Base-by-base conservation (phyloP, 2,113 vertebrate genomes). In the Oceanites oceanicus region DNA sequence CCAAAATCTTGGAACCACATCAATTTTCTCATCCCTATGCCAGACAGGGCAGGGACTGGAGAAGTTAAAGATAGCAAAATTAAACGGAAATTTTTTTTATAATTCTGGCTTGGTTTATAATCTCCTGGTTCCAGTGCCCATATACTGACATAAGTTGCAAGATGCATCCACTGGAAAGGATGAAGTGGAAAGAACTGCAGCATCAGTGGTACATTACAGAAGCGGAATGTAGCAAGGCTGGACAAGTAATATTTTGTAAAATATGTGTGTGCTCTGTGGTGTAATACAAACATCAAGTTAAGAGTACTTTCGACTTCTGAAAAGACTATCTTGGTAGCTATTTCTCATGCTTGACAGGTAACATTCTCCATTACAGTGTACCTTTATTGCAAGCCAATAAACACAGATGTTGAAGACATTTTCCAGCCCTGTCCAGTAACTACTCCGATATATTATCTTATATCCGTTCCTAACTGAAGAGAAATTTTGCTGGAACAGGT, bases 181-280 rank as follows among this genome's bases (percentile, higher is more conserved):
- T 29, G 23, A 50, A 65, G 22, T 2, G 12, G 12, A 52, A 92
- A 40, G n/a, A 38, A 58, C 10, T 38, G 45, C 3, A 74, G 25
- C 47, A 75, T 18, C 59, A 26, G 9, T 21, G 21, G 17, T 19
- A n/a, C 38, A 21, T 22, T 19, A 84, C 8, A 84, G 61, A 77
- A 80, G 78, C 15, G 53, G 72, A 86, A 76, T 1, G 9, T 1
- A 71, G 23, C 38, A 59, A 65, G 70, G 52, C 36, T 72, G 52
- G 16, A 61, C 32, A 44, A 49, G 72, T 9, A 88, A 3, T 25
- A 44, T 11, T 78, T 44, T 50, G n/a, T 34, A 32, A 83, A 79
- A 38, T 23, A 55, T 0, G 0, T 2, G 3, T 9, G 13, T 25
- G 19, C 6, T 84, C 34, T 42, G 12, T 11, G 47, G 21, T 65